Evolutionary conservation across 92 coral and sea anemone genomes (phyloP).

Genomic region (Epizoanthus rinbou): DNA sequence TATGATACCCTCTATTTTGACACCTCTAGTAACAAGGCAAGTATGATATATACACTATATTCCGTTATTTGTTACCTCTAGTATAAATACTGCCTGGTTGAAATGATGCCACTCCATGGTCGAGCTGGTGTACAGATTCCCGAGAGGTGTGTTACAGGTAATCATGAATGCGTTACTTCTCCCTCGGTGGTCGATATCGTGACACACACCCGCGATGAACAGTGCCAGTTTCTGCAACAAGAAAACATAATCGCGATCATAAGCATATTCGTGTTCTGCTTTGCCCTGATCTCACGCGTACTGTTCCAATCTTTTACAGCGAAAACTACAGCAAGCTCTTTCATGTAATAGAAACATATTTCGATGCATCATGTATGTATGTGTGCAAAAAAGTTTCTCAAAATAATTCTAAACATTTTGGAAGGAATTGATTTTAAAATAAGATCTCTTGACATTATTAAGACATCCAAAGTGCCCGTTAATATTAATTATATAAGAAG

Average conservation of each 20-base stretch:
- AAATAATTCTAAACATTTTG: too few relatives aligned
- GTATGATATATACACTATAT: background rate
- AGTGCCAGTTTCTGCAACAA: conserved; percentile 77
- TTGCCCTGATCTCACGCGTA: too few relatives aligned
- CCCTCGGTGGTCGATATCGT: conserved; percentile 97
- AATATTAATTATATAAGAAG: too few relatives aligned
- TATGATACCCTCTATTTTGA: background rate
- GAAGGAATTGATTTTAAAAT: too few relatives aligned
- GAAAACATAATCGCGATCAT: background rate
- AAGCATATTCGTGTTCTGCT: background rate
- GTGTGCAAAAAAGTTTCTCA: too few relatives aligned
- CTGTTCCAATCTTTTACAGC: too few relatives aligned
- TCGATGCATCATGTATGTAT: too few relatives aligned
- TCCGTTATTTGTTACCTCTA: conserved; percentile 65
- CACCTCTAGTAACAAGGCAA: background rate
- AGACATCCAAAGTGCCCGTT: too few relatives aligned
- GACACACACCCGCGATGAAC: conserved; percentile 82
- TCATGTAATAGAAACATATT: too few relatives aligned
- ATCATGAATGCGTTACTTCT: conserved; percentile 86
- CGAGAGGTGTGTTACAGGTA: conserved; percentile 81
- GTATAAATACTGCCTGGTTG: conserved; percentile 84
- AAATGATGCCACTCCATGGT: conserved; percentile 98
- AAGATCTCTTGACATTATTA: too few relatives aligned
- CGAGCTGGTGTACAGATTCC: conserved; percentile 85
- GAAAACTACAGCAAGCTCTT: too few relatives aligned